phyloP scores from a whole-genome alignment of 2,888 invertebrate species.

The Luffia ferchaultella region DNA sequence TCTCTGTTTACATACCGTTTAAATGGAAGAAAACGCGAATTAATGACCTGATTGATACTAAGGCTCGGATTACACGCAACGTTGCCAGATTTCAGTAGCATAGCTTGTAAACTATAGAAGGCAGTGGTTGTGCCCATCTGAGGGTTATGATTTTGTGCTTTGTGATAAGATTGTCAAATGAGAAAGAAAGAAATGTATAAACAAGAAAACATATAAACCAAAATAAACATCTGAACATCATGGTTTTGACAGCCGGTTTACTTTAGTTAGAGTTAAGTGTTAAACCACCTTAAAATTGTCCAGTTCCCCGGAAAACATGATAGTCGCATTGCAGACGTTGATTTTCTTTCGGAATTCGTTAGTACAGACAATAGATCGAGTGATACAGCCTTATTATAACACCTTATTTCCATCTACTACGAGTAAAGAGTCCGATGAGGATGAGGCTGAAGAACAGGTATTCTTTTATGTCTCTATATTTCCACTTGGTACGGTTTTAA shows the following conservation, averaged over 20 bases:
- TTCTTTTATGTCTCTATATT: slow-evolving; percentile 18
- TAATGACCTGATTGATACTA: too few species aligned
- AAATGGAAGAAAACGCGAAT: too few species aligned
- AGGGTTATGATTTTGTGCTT: too few species aligned
- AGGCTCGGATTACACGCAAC: too few species aligned
- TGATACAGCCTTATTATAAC: slow-evolving; percentile 42
- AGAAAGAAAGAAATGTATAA: too few species aligned
- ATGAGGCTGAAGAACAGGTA: slow-evolving; percentile 48
- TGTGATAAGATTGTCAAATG: too few species aligned
- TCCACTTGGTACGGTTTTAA: not conserved
- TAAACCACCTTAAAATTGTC: slow-evolving; percentile 27
- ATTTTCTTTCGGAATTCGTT: slow-evolving; percentile 48
- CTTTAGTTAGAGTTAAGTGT: not conserved
- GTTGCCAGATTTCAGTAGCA: too few species aligned
- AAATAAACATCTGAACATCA: not conserved
- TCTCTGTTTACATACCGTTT: too few species aligned
- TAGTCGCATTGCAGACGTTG: slow-evolving; percentile 49
- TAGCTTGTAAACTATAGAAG: too few species aligned
- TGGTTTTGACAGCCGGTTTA: not conserved
- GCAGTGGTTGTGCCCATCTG: too few species aligned
- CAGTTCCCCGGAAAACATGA: slow-evolving; percentile 36
- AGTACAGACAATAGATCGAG: slow-evolving; percentile 30
- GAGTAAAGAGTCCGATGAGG: slow-evolving; percentile 30
- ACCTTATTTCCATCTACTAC: slow-evolving; percentile 29
- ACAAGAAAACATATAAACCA: too few species aligned